Base-by-base conservation (phyloP, 2,113 vertebrate species). In the Amblyornis subalaris region DNA sequence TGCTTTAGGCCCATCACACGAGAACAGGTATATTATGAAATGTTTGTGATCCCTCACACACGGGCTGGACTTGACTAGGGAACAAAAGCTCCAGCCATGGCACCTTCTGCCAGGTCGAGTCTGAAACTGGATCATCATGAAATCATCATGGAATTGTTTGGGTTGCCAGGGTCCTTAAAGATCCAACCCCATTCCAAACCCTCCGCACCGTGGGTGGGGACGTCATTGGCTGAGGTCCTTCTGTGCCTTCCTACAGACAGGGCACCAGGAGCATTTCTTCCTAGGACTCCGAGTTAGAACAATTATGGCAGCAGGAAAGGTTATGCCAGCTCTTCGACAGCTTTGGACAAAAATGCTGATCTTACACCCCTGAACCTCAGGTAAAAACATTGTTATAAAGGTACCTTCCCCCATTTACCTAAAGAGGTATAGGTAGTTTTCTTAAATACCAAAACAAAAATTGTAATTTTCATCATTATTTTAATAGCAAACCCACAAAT, bases 381-480 rank as follows among this genome's bases (percentile, higher is more conserved):
- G 31, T 40, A 62, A 25, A 57, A 98, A 96, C 77, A 28, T 91
- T 81, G 65, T 71, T 54, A 29, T 74, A 88, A 73, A 98, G 85
- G 66, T 92, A 95, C 24, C 54, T 57, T 79, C 95, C 97, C 84
- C 97, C 57, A 48, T 94, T 95, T 62, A 72, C 85, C 97, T 98
- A 62, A 40, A 79, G 72, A 71, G 87, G 65, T 44, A 12, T 21
- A 66, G 25, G 4, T n/a, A 3, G 3, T 42, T 33, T 66, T 38
- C 36, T 51, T 62, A 66, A 93, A 31, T 11, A n/a, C 28, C n/a
- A 28, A 38, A 55, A n/a, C 28, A 67, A 61, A 79, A 29, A 25
- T 14, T 4, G 10, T 12, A 13, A 11, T 64, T 85, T 35, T 62
- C 11, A 20, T n/a, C 9, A n/a, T 77, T 60, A 47, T 51, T 82